These are phyloP conservation scores for Eidolon helvum DNA, from an alignment of 2,113 vertebrate species.

Conservation along the genomic window DNA sequence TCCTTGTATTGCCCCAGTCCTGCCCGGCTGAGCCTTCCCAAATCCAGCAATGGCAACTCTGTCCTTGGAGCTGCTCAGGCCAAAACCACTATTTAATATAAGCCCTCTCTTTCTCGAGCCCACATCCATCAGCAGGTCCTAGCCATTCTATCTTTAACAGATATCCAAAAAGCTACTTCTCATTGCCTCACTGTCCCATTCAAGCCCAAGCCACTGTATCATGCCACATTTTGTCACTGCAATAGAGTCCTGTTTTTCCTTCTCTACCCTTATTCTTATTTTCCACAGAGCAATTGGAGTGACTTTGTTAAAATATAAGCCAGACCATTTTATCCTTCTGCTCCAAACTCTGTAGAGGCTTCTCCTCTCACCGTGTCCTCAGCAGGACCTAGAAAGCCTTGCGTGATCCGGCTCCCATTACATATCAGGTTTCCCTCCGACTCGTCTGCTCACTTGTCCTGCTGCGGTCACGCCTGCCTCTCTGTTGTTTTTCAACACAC, in stretches of 20 bases:
- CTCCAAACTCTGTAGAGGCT: neutral
- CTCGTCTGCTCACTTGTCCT: neutral
- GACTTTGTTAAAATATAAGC: neutral
- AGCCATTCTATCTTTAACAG: neutral
- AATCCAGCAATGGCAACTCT: neutral
- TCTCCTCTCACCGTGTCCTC: neutral
- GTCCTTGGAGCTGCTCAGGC: neutral
- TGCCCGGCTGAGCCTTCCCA: neutral
- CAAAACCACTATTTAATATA: too few relatives aligned
- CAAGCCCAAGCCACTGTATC: neutral
- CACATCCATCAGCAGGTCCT: neutral
- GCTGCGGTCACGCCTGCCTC: neutral
- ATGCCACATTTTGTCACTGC: neutral
- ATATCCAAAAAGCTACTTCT: neutral
- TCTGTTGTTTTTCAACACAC: neutral
- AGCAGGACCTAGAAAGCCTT: too few relatives aligned
- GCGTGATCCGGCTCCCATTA: neutral
- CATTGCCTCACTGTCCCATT: neutral
- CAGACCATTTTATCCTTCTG: neutral
- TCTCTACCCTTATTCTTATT: neutral
- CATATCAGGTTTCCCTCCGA: neutral
- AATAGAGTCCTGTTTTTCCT: neutral
- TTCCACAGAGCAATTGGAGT: neutral
- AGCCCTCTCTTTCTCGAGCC: neutral
- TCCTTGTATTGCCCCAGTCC: neutral